Evolutionary conservation across 2,113 vertebrate genomes (phyloP), one percentile per base, ranked within the genome.

Genomic region (Otolemur garnettii): DNA sequence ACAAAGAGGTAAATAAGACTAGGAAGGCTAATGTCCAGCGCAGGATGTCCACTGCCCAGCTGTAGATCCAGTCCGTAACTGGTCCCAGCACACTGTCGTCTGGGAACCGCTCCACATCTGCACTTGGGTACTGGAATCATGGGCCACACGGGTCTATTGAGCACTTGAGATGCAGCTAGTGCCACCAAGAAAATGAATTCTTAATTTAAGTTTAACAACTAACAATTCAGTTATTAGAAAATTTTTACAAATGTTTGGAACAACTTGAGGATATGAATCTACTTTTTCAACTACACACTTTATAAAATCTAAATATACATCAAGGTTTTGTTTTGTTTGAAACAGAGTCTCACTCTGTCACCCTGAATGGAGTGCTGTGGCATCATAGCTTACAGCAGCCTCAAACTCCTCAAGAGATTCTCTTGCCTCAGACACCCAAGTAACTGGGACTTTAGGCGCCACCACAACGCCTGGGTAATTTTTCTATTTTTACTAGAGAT

Each of bases 61-160:
- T 11, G 3, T 0, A 6, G 9, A 17, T 7, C 19, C 33, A 28
- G 12, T 38, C 69, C 60, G 38, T 38, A 24, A 11, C 24, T 12
- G 24, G 64, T 59, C 38, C 1, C 60, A 59, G 24, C 24, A 0
- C 2, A 22, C 57, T 2, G 22, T 4, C 2, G 4, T 26, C 17
- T 60, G 38, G 3, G 22, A 3, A 2, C 33, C 14, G 12, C 62
- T 42, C 26, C 1, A 15, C 33, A 13, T 24, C 50, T 5, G 72
- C 50, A 1, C 2, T 35, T 62, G 6, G 0, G 5, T 2, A 0
- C n/a, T 12, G 4, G 0, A 4, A 6, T 22, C n/a, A 0, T 66
- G 12, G 66, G 19, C 55, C 57, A 68, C 53, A 8, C 0, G 28
- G 7, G 26, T 22, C 35, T 35, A 1, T 0, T 35, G n/a, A 59